Base-by-base conservation (phyloP, 1,140 invertebrate genomes). In the Gonatopus flavifemur region DNA sequence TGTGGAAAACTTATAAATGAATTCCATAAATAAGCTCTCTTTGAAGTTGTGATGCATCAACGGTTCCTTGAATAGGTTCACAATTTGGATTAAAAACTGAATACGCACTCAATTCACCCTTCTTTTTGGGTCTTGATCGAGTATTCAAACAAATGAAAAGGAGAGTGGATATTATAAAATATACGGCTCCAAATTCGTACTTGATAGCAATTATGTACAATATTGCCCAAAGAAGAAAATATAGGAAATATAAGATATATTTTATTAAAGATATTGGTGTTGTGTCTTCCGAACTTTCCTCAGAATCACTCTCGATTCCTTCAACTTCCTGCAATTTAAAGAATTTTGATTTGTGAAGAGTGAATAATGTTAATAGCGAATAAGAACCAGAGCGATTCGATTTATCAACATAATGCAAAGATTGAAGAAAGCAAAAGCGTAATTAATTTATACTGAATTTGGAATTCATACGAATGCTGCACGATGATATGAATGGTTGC, bases 41-140 rank as follows among this genome's bases (percentile, higher is more conserved):
- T 69, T 98, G 91, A 71, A 98, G 90, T 66, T 98, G 92, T 70
- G 98, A 93, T n/a, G 94, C 89, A 52, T 91, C 94, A 2, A 98
- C 78, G 2, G 95, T 94, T 12, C 96, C 96, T 59, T 96, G 88
- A 52, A 98, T 90, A 41, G 90, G 84, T 70, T 93, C 84, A 79
- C 91, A 98, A 64, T 96, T 87, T 53, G 89, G 87, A 83, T 99
- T 98, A 69, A 98, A 98, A 0, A 98, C 96, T 44, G 95, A 98
- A 73, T 98, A 99, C 0, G 96, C 95, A 79, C 93, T 98, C 0
- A 90, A 71, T 82, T 95, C 91, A 25, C 86, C 86, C 33, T 70
- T 74, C 45, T 81, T 84, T 67, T 83, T 90, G 15, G 83, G 82
- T 7, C 81, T 77, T 3, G 88, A 88, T 36, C 91, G 76, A 25